Base-by-base conservation (phyloP, 2,797 vertebrate species). In the Hemitrygon akajei region DNA sequence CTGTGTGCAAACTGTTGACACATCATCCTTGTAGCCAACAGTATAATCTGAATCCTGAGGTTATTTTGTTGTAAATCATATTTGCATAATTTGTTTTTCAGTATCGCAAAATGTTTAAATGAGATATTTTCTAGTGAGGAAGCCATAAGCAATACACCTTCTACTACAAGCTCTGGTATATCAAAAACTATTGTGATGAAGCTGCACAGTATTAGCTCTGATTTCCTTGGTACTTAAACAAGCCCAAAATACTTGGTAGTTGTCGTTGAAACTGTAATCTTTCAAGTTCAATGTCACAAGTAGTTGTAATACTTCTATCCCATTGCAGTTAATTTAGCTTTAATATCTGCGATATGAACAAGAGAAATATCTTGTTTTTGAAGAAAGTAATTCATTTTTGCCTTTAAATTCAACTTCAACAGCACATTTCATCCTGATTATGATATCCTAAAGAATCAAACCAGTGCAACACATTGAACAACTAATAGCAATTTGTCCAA, bases 261-360 rank as follows among this genome's bases (percentile, higher is more conserved):
- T 93, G 91, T 76, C 71, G 76, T 73, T 93, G 69, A 93, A 30
- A 71, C 40, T 93, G 40, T 76, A 76, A 93, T 58, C 91, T 71
- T 75, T 76, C 91, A 93, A 76, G 91, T 76, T 71, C 73, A 91
- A 91, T 34, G 69, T 91, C 89, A 91, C 40, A 93, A 93, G 40
- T 92, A 92, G 91, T 37, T 92, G 91, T 27, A 93, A 93, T 56
- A 71, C 73, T 76, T 93, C 93, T 93, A 93, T 93, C 40, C 71
- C 30, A 56, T 76, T 30, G 27, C 91, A 56, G 91, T 93, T 69
- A 47, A 76, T 58, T 16, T 75, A 71, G 76, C 76, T 93, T 93
- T 93, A 30, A 47, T 93, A 75, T 75, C 75, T 75, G 71, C 25
- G 34, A 76, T 40, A 76, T 40, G n/a, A 76, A 27, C 40, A 89